Conservation (phyloP, 92 coral and sea anemone genomes). For the Actinernus sp. region DNA sequence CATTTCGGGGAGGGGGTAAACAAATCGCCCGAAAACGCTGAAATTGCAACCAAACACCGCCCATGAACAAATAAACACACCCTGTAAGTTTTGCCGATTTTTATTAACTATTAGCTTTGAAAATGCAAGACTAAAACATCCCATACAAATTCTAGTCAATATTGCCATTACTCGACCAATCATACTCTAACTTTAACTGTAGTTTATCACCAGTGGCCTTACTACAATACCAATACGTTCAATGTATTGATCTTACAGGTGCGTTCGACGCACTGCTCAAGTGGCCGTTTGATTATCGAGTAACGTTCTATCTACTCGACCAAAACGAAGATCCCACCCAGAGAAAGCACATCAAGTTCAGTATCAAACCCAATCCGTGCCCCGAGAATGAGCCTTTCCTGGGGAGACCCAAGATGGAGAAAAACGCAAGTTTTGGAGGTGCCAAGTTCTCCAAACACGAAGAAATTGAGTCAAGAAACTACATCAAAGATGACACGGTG, state of each 20-base stretch:
- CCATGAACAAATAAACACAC: too few species aligned
- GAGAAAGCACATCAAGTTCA: constrained; percentile 95
- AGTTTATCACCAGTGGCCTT: too few species aligned
- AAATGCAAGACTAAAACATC: too few species aligned
- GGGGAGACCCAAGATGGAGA: constrained; percentile 95
- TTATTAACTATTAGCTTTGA: too few species aligned
- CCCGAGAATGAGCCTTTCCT: constrained; percentile 95
- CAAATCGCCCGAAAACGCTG: too few species aligned
- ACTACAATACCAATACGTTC: background rate
- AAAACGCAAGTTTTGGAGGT: constrained; percentile 98
- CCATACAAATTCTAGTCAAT: too few species aligned
- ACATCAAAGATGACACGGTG: constrained; percentile 84
- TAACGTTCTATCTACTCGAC: constrained; percentile 85
- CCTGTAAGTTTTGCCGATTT: too few species aligned
- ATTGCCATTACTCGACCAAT: too few species aligned
- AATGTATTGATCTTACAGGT: constrained; percentile 54
- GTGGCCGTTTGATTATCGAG: constrained; percentile 99
- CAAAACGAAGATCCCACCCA: constrained; percentile 76
- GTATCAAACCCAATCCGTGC: constrained; percentile 97
- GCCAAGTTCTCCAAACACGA: constrained; percentile 97
- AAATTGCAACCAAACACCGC: too few species aligned
- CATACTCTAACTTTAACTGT: too few species aligned
- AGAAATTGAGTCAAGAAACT: constrained; percentile 85
- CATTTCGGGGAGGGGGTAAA: too few species aligned
- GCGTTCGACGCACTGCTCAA: constrained; percentile 89